A percentile compares a stretch with the other conserved stretches of the same genome.
Conservation (phyloP, 2,888 invertebrate genomes). For the Nebria brevicollis region DNA sequence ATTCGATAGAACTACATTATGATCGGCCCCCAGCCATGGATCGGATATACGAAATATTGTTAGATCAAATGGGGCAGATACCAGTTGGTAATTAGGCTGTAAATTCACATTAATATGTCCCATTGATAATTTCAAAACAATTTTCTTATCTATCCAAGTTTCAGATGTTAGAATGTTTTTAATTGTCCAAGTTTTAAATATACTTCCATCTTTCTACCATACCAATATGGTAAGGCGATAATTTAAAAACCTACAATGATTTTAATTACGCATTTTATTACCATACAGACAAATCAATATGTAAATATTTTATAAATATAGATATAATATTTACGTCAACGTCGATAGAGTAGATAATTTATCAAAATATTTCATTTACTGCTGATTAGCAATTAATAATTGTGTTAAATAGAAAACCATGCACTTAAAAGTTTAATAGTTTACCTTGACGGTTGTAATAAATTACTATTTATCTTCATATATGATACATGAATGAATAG, state of each 20-base stretch:
- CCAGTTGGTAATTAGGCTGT: background rate
- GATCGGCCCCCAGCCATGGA: background rate
- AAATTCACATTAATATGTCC: background rate
- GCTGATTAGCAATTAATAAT: background rate
- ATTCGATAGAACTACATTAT: background rate
- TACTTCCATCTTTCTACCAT: background rate
- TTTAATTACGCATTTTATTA: too few relatives aligned
- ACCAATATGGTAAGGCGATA: background rate
- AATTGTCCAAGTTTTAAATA: background rate
- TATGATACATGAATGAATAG: conserved; percentile 9
- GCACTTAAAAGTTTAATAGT: background rate
- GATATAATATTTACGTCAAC: too few relatives aligned
- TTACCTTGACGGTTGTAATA: background rate
- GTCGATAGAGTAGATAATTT: background rate
- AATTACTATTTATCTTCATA: background rate
- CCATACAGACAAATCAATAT: too few relatives aligned
- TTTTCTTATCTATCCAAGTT: background rate
- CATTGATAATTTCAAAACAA: background rate
- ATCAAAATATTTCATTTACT: background rate
- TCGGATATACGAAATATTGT: conserved; percentile 8
- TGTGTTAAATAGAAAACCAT: background rate
- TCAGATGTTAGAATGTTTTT: background rate
- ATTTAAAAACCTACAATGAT: background rate
- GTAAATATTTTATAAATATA: too few relatives aligned
- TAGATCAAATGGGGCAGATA: background rate